Conservation (phyloP, 2,797 vertebrate species). For the Peromyscus aztecus region DNA sequence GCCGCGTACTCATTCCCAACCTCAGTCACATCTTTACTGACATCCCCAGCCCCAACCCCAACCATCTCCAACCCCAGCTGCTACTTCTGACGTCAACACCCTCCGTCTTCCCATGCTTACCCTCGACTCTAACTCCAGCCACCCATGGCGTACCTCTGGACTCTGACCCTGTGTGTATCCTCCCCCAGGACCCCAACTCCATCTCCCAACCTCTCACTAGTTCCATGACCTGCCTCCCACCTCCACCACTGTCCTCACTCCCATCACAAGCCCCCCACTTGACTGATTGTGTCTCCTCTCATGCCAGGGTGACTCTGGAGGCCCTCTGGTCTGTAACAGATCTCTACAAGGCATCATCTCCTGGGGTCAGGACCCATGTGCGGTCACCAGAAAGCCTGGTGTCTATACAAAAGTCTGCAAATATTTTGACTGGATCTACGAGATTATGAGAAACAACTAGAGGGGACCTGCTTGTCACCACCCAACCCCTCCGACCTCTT, state of each 20-base stretch:
- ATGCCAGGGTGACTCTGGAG: constrained; percentile 85
- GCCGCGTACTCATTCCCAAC: background rate
- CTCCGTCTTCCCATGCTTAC: no score
- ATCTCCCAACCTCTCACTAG: no score
- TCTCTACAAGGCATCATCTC: constrained; percentile 87
- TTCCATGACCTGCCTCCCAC: accelerated
- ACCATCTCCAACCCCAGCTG: background rate
- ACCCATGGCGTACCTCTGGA: background rate
- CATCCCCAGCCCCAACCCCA: background rate
- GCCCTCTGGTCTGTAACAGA: constrained; percentile 83
- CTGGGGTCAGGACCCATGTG: constrained; percentile 86
- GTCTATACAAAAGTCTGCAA: constrained; percentile 85
- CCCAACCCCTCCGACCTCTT: background rate
- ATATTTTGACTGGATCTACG: constrained; percentile 81
- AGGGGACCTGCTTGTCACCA: background rate
- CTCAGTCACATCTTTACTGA: background rate
- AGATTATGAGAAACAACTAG: constrained; percentile 78
- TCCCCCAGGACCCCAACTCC: background rate
- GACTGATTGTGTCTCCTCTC: background rate
- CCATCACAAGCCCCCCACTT: background rate
- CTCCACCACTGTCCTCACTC: background rate
- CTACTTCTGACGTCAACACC: background rate
- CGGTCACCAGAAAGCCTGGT: constrained; percentile 75
- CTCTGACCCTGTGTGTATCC: background rate
- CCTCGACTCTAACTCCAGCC: background rate